A percentile compares a stretch with the other conserved stretches of the same genome.
Conservation (phyloP, 2,797 vertebrate species). For the Helostoma temminkii region DNA sequence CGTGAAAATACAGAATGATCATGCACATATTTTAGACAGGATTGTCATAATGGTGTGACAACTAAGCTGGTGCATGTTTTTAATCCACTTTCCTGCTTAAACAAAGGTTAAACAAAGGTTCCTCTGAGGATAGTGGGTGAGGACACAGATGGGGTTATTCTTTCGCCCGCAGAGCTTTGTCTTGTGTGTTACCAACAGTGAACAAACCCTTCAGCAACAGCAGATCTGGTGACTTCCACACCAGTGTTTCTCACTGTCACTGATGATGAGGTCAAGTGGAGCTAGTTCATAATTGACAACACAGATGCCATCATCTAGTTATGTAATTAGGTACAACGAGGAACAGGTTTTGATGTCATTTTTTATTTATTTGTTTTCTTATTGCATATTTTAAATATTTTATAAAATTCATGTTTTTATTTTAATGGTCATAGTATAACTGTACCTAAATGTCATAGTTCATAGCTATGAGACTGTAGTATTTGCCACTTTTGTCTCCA, state of each 20-base stretch:
- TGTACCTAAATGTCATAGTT: too few relatives aligned
- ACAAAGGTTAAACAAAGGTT: conserved; percentile 25
- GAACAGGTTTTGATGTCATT: neutral
- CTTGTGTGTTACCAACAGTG: conserved; percentile 27
- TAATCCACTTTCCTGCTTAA: conserved; percentile 17
- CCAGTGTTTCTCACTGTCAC: conserved; percentile 30
- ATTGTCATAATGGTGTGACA: neutral
- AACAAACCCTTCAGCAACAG: conserved; percentile 38
- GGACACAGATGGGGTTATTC: conserved; percentile 47
- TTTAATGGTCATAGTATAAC: too few relatives aligned
- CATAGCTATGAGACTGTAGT: too few relatives aligned
- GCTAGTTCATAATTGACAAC: conserved; percentile 41
- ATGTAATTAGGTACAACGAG: conserved; percentile 32
- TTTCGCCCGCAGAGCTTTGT: conserved; percentile 16
- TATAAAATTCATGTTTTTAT: too few relatives aligned
- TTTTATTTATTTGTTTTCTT: too few relatives aligned
- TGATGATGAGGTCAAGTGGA: conserved; percentile 43
- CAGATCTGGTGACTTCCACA: conserved; percentile 28
- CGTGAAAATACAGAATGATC: neutral
- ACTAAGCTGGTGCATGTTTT: neutral
- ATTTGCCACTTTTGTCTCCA: too few relatives aligned
- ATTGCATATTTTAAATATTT: too few relatives aligned
- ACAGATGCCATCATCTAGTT: conserved; percentile 16
- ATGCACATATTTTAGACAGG: neutral
- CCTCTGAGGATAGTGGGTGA: conserved; percentile 17